Percentiles rank a stretch among this genome's conserved stretches.
Conservation (phyloP, 2,113 vertebrate genomes). For the Grus americana region DNA sequence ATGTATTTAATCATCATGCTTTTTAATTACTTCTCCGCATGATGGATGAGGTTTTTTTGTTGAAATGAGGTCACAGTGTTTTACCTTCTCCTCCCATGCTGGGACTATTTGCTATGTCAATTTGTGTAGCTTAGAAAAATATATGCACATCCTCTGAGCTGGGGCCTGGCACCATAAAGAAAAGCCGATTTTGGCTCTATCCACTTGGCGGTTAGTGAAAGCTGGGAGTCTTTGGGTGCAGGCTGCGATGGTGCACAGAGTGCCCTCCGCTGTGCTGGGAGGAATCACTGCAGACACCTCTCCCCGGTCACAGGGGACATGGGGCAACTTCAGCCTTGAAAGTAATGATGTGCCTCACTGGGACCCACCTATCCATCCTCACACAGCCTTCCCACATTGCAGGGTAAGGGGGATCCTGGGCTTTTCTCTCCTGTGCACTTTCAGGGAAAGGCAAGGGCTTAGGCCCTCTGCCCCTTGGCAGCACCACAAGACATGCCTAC, state of each 20-base stretch:
- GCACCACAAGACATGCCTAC: neutral
- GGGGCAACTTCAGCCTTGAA: neutral
- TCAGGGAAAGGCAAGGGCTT: neutral
- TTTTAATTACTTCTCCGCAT: conserved; percentile 21
- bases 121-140: conserved; percentile 8
- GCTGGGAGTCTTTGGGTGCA: neutral
- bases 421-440: neutral
- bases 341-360: neutral
- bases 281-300: neutral
- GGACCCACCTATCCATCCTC: neutral
- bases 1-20: neutral
- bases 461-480: neutral
- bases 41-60: neutral
- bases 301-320: neutral
- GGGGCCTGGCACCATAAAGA: neutral
- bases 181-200: neutral
- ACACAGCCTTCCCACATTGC: neutral
- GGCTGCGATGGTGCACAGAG: neutral
- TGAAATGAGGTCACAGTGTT: conserved; percentile 44
- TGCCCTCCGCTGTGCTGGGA: neutral
- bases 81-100: conserved; percentile 37
- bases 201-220: neutral
- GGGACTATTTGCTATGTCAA: conserved; percentile 36
- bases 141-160: neutral
- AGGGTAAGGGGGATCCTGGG: neutral